phyloP scores from a whole-genome alignment of 2,113 vertebrate species.

The Puntigrus tetrazona region DNA sequence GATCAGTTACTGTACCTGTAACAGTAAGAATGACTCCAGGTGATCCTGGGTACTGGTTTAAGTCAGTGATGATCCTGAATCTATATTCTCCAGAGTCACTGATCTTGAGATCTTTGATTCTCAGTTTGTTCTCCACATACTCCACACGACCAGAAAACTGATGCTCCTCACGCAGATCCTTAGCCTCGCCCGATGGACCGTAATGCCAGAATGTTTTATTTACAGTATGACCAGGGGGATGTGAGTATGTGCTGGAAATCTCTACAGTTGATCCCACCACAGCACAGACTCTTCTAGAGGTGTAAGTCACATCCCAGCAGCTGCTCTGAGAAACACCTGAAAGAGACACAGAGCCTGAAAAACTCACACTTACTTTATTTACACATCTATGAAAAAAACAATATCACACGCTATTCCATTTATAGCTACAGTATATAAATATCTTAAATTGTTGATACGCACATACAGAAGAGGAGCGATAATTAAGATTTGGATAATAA shows the following conservation, averaged over 20 bases:
- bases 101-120: conserved; percentile 45
- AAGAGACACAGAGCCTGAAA: background rate
- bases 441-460: background rate
- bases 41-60: background rate
- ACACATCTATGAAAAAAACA: too few relatives aligned
- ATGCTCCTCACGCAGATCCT: background rate
- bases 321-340: background rate
- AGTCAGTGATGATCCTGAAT: conserved; percentile 27
- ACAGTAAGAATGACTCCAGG: conserved; percentile 37
- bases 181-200: rapidly evolving
- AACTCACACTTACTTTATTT: background rate
- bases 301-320: conserved; percentile 17
- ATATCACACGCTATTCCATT: too few relatives aligned
- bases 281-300: conserved; percentile 20
- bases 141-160: conserved; percentile 44
- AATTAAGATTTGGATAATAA: rapidly evolving
- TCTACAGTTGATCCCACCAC: background rate
- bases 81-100: conserved; percentile 30
- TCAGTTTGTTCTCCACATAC: conserved; percentile 34
- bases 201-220: background rate
- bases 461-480: conserved; percentile 9
- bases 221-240: background rate
- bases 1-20: conserved; percentile 37
- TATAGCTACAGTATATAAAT: too few relatives aligned
- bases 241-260: conserved; percentile 1